Base-by-base conservation (phyloP, 2,797 vertebrate genomes). In the Syngnathus rostellatus region DNA sequence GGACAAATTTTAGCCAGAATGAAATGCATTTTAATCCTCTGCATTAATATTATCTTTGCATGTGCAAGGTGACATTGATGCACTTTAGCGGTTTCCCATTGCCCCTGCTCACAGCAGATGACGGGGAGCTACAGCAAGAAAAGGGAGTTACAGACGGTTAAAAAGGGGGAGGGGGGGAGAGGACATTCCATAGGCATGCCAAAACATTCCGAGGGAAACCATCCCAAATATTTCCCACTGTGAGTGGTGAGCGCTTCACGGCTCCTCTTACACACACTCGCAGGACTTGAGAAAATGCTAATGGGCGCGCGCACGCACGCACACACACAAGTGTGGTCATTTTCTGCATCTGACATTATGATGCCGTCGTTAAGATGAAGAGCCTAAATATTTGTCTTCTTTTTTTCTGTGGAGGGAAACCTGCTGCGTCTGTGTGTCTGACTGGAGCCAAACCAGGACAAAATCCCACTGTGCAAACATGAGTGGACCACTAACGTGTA, bases 151-250 rank as follows among this genome's bases (percentile, higher is more conserved):
- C 72, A 67, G 62, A 81, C 67, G 60, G 73, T 76, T 69, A 66
- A 54, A 51, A 71, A 46, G 69, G 46, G 59, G 71, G 64, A 73
- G 41, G 16, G 59, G 48, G n/a, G 11, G 62, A 58, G 66, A 77
- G 79, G 80, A 79, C 88, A 89, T 91, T 92, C 89, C 89, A 84
- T 79, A 86, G 84, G 84, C 86, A 88, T 73, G 85, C 90, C 89
- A 91, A 91, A 88, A 89, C 90, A 92, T 92, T 92, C 90, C 86
- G 68, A 89, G 87, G 87, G 87, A 92, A 92, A 90, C 89, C 88
- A 91, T 92, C 86, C 85, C 87, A 91, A 92, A 90, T 89, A 91
- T 90, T 89, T 91, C 87, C 79, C 85, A 76, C 79, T 88, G 85
- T 85, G 84, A 86, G 88, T 80, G 80, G 87, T 54, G 68, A 83